A percentile compares a stretch with the other conserved stretches of the same genome.
Conservation (phyloP, 1,140 invertebrate genomes). For the Archivesica marissinica region DNA sequence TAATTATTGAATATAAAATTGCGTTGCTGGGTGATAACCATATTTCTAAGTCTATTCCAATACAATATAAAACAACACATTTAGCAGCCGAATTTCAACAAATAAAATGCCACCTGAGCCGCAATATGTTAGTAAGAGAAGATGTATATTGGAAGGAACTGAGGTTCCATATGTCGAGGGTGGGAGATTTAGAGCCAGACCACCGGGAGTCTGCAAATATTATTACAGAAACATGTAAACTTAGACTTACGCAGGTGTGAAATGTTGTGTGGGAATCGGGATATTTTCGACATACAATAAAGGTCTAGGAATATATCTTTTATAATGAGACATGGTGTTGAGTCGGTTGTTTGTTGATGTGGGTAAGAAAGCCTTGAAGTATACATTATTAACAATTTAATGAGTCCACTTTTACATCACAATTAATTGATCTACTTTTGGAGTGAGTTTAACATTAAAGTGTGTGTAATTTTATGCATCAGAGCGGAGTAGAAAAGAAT, state of each 20-base stretch:
- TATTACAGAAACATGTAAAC: slow-evolving; percentile 37
- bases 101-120: slow-evolving; percentile 10
- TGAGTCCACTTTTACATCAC: neutral
- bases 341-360: neutral
- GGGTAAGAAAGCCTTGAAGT: neutral
- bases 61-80: neutral
- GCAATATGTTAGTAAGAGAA: neutral
- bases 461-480: no score
- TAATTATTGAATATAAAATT: no score
- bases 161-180: slow-evolving; percentile 33
- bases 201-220: slow-evolving; percentile 28
- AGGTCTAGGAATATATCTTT: neutral
- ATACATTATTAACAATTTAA: slow-evolving; percentile 4
- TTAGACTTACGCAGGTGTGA: slow-evolving; percentile 46
- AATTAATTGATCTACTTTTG: no score
- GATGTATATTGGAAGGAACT: neutral
- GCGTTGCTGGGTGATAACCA: no score
- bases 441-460: no score
- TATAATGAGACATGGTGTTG: slow-evolving; percentile 1
- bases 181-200: slow-evolving; percentile 3
- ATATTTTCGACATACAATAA: slow-evolving; percentile 31
- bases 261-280: slow-evolving; percentile 27
- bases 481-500: no score
- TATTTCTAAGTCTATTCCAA: neutral
- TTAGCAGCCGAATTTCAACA: neutral